phyloP scores from a whole-genome alignment of 2,113 vertebrate genomes.

The Nibea albiflora region DNA sequence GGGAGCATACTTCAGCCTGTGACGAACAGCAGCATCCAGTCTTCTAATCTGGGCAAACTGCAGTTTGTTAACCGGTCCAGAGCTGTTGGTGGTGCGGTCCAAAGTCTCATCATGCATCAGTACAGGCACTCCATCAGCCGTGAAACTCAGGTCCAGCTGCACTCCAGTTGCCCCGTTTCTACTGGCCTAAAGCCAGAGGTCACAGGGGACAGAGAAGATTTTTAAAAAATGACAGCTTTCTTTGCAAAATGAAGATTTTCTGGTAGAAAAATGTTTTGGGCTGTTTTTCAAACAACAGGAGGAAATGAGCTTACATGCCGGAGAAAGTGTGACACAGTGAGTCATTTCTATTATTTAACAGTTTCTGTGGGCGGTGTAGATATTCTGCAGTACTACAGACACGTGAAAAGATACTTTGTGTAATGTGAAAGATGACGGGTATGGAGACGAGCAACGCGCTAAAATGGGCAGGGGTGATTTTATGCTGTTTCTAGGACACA shows the following conservation, averaged over 20 bases:
- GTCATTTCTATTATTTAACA: neutral
- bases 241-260: neutral
- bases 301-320: neutral
- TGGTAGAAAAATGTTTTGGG: neutral
- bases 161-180: constrained; percentile 91
- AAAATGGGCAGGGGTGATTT: too few relatives aligned
- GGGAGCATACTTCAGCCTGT: constrained; percentile 86
- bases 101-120: constrained; percentile 96
- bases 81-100: constrained; percentile 94
- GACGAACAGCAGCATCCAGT: constrained; percentile 90
- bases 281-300: neutral
- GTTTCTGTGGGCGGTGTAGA: neutral
- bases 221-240: neutral
- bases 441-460: neutral
- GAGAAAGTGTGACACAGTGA: neutral
- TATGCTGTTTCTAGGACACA: neutral
- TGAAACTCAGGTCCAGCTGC: constrained; percentile 94
- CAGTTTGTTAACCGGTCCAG: constrained; percentile 86
- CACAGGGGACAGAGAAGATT: neutral
- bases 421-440: neutral
- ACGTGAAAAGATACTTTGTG: neutral
- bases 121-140: constrained; percentile 89
- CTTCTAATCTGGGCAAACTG: constrained; percentile 88
- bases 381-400: neutral
- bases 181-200: constrained; percentile 86